Evolutionary conservation across 2,888 invertebrate genomes (phyloP), one percentile per base, ranked within the genome.

Genomic region (Thereva nobilitata): DNA sequence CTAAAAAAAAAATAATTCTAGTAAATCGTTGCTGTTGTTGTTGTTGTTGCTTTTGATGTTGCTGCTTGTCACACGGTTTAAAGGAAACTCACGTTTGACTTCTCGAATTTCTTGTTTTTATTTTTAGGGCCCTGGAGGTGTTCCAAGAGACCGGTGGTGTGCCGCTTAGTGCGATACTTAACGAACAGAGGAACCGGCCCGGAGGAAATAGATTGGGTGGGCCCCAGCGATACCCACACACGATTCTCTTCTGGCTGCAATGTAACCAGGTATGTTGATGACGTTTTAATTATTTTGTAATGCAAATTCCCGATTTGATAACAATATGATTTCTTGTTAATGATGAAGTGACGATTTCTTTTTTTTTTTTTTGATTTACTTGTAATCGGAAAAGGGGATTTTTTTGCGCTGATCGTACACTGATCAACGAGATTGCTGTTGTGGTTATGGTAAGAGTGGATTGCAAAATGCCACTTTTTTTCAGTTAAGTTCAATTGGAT

Each of bases 201-300:
- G 81, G 92, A 9, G 88, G 86, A 37, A 86, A 84, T 68, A 80
- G 83, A 23, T 80, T 87, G 59, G 90, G 91, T 12, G 90, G 91
- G 0, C 88, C 89, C 4, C 83, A 96, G 12, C 84, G 96, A 40
- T 91, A 87, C 77, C 84, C 86, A 0, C 85, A 91, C 73, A 87
- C 89, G 1, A 81, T 92, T 70, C 85, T 97, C 63, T 83, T 97
- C 47, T 96, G 95, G 95, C 82, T 97, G 5, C 87, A 88, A 74
- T 93, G 93, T 76, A 87, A 93, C 70, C 87, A 89, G 85, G 90
- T 90, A 79, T 79, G 57, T 66, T 38, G 8, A 8, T 38, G 9
- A 7, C 35, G 49, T 59, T 5, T 53, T 35, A 50, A 12, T 23
- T 10, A 8, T 10, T 37, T 53, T 53, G 35, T 3, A 10, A 35